These are phyloP conservation scores for Prionailurus viverrinus DNA, from an alignment of 2,113 vertebrate genomes.

Conservation along the genomic window DNA sequence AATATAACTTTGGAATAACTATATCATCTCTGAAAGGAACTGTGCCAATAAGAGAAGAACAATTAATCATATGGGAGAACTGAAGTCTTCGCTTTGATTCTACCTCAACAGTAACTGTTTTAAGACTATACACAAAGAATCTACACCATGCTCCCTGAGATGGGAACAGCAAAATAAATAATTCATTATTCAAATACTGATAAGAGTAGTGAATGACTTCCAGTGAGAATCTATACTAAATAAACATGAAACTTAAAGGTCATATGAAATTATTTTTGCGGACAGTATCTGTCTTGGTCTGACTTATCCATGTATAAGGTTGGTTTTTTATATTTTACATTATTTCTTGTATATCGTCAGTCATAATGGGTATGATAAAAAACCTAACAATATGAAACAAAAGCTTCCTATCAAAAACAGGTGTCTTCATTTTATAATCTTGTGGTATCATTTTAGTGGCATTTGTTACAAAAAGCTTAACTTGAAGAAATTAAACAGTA, in stretches of 20 bases:
- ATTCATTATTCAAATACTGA: conserved; percentile 67
- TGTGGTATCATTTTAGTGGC: neutral
- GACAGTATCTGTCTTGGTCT: neutral
- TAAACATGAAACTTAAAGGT: neutral
- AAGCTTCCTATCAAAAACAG: conserved; percentile 47
- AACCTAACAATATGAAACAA: neutral
- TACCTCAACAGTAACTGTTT: neutral
- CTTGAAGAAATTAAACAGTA: conserved; percentile 2
- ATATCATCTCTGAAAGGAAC: neutral
- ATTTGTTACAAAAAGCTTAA: neutral
- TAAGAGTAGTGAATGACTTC: neutral
- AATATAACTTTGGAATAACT: neutral
- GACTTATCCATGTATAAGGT: neutral
- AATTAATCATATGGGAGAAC: neutral
- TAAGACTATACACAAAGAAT: neutral
- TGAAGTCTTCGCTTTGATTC: neutral
- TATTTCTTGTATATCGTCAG: neutral
- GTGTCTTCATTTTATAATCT: neutral
- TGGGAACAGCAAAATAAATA: conserved; percentile 57
- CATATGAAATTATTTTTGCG: neutral
- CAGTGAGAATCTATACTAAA: neutral
- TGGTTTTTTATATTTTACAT: conserved; percentile 13
- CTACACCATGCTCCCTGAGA: neutral
- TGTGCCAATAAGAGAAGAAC: neutral
- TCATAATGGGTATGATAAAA: neutral